phyloP scores from a whole-genome alignment of 2,888 invertebrate genomes.

The Camponotus fellah region DNA sequence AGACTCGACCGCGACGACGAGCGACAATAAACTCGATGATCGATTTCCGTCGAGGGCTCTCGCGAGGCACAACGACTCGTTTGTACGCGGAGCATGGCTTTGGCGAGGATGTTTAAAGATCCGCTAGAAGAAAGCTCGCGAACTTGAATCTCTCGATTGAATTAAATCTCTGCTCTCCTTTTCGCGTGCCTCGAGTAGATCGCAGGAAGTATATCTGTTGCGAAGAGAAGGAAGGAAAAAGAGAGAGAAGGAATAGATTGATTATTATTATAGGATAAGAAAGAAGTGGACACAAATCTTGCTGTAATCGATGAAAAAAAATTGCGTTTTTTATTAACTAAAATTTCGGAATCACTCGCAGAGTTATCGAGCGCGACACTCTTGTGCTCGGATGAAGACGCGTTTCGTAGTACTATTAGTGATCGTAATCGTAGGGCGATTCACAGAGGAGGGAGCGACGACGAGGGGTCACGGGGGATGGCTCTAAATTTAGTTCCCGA shows the following conservation, averaged over 20 bases:
- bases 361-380: not conserved
- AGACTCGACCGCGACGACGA: slow-evolving; percentile 50
- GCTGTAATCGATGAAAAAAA: too few relatives aligned
- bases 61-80: slow-evolving; percentile 62
- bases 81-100: slow-evolving; percentile 51
- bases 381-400: slow-evolving; percentile 2
- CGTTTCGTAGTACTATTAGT: slow-evolving; percentile 34
- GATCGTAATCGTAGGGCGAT: slow-evolving; percentile 46
- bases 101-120: slow-evolving; percentile 71
- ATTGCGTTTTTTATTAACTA: too few relatives aligned
- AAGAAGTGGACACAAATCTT: not conserved
- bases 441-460: slow-evolving; percentile 17
- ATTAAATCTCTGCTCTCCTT: slow-evolving; percentile 18
- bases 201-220: not conserved
- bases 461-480: not conserved
- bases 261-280: not conserved
- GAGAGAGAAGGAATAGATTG: not conserved
- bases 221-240: not conserved
- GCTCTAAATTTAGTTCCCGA: slow-evolving; percentile 73
- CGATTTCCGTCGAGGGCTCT: slow-evolving; percentile 68
- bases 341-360: not conserved
- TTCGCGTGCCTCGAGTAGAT: slow-evolving; percentile 25
- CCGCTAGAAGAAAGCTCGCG: slow-evolving; percentile 29
- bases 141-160: slow-evolving; percentile 12
- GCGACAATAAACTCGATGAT: slow-evolving; percentile 74